These are phyloP conservation scores for Neogobius melanostomus DNA, from an alignment of 2,113 vertebrate genomes.

Conservation along the genomic window DNA sequence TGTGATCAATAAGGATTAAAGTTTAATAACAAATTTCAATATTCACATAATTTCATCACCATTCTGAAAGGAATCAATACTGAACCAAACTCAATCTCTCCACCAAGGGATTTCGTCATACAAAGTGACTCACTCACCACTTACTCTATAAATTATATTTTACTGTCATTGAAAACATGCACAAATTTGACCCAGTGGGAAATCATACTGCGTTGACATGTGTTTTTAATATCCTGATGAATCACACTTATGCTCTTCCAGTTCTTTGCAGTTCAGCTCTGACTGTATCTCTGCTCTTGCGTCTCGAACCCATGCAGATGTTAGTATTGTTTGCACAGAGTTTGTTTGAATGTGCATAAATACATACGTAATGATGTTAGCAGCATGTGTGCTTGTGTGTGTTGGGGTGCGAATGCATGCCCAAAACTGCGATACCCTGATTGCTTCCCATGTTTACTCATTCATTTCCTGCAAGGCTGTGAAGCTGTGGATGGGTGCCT, in stretches of 20 bases:
- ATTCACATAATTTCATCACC: not conserved
- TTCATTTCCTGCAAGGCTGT: constrained; percentile 50
- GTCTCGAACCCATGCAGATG: constrained; percentile 43
- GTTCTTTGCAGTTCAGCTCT: constrained; percentile 5
- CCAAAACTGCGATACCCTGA: constrained; percentile 58
- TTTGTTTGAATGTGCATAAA: constrained; percentile 53
- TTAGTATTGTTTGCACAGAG: constrained; percentile 44
- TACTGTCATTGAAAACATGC: constrained; percentile 10
- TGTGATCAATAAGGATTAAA: not conserved
- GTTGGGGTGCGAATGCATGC: constrained; percentile 35
- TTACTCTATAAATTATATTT: constrained; percentile 1
- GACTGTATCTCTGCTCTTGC: constrained; percentile 16
- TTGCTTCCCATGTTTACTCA: constrained; percentile 67
- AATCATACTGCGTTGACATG: constrained; percentile 18
- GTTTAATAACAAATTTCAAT: not conserved
- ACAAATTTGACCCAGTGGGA: constrained; percentile 11
- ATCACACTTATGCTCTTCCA: not conserved
- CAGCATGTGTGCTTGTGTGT: constrained; percentile 40
- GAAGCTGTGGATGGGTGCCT: constrained; percentile 28
- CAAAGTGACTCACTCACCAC: not conserved
- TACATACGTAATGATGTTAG: constrained; percentile 60
- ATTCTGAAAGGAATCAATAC: not conserved
- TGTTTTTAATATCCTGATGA: constrained; percentile 8
- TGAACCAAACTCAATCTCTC: not conserved
- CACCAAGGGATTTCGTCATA: not conserved